phyloP scores from a whole-genome alignment of 2,888 invertebrate species.

The Chouioia cunea region DNA sequence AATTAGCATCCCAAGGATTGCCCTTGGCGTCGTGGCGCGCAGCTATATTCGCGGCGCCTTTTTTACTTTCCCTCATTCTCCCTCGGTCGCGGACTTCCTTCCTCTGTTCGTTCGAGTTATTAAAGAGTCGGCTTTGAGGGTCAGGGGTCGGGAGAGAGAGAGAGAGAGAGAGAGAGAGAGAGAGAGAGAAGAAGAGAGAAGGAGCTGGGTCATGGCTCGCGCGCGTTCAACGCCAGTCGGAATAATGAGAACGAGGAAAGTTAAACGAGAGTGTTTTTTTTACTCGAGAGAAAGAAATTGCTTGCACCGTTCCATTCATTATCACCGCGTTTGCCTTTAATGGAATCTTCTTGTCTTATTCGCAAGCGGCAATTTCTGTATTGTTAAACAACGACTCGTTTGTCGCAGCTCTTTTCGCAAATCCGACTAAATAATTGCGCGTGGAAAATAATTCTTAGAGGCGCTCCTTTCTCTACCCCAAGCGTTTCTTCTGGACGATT shows the following conservation, averaged over 20 bases:
- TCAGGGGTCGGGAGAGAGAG: conserved; percentile 56
- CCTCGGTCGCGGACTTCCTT: conserved; percentile 45
- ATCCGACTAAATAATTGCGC: no score
- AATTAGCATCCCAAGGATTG: conserved; percentile 66
- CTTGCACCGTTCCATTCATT: conserved; percentile 64
- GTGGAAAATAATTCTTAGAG: no score
- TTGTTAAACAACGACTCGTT: conserved; percentile 55
- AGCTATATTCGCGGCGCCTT: conserved; percentile 43
- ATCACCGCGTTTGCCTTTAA: conserved; percentile 64
- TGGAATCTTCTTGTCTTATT: conserved; percentile 63
- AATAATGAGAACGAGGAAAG: conserved; percentile 65
- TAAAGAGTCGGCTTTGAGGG: conserved; percentile 66
- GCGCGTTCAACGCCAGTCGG: conserved; percentile 60
- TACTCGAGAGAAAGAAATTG: conserved; percentile 62
- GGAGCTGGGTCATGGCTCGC: conserved; percentile 66
- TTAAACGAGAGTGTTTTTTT: conserved; percentile 65
- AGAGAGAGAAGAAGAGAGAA: no score
- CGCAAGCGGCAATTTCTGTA: conserved; percentile 58
- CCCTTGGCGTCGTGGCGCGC: conserved; percentile 59
- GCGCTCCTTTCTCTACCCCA: no score
- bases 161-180: no score
- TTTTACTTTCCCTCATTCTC: conserved; percentile 39
- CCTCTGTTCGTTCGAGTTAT: conserved; percentile 59
- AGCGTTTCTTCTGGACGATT: no score
- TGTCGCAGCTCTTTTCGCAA: no score